Evolutionary conservation across 2,888 invertebrate species (phyloP), one percentile per base, ranked within the genome.

Genomic region (Eupithecia abbreviata): DNA sequence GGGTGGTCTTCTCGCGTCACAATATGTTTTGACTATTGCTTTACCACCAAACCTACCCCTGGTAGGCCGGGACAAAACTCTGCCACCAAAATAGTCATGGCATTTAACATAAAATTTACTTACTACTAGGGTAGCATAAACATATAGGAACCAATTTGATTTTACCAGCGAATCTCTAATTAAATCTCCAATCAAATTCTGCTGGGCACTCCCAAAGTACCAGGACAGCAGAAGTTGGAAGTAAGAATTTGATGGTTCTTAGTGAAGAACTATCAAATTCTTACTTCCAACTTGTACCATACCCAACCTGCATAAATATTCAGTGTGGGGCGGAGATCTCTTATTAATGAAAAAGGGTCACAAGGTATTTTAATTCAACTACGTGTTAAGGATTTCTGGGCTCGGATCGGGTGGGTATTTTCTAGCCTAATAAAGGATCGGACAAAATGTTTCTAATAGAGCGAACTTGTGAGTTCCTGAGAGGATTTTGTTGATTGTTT

Each of bases 301-400:
- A 78, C 75, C 75, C 80, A 81, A 75, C 78, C 81, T 81, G 87
- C 90, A 95, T 95, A 94, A 94, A 95, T 95, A 95, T 95, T 94
- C 94, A 94, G 91, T 88, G 90, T 90, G 90, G 91, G 91, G 90
- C 90, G 88, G 92, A 94, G 94, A 95, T 94, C 91, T 94, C 94
- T 92, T 94, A 93, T 93, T 94, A 94, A 94, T 95, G 94, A 94
- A 95, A 94, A 94, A 94, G 95, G 94, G 94, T 95, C 94, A 93
- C 91, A 88, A 91, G 94, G 92, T 92, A 94, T 95, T 95, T 95
- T 95, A 95, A 94, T 94, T 95, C 94, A 94, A 95, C 92, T 94
- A 94, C 93, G 94, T 94, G 94, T 92, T 92, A 91, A 93, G 94
- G 93, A 90, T 92, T 92, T 91, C 87, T 78, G 89, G 80, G 79